Base-by-base conservation (phyloP, 2,113 vertebrate species). In the Zosterops lateralis region DNA sequence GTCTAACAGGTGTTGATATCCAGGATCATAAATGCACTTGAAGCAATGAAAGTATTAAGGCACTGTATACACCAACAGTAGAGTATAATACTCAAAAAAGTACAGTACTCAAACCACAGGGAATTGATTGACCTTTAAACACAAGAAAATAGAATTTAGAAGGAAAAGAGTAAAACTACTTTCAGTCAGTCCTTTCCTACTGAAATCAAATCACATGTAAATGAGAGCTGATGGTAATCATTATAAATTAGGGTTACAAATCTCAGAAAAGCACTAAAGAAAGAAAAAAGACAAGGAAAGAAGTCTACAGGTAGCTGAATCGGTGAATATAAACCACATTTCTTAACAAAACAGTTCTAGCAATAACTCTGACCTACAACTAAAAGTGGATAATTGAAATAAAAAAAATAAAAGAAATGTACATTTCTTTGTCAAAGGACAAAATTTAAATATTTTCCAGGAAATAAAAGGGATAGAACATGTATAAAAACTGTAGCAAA, bases 101-200 rank as follows among this genome's bases (percentile, higher is more conserved):
- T 36, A 29, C 1, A 62, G 29, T 26, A 72, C 48, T 75, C 31
- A 82, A 82, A 64, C 20, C 74, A 75, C 25, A 64, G n/a, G 40
- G 67, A 92, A 93, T 14, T 93, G 67, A 93, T 79, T 78, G 67
- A 83, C 58, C 79, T 85, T 83, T 66, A 88, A 83, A 61, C 28
- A 88, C 21, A 72, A n/a, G 11, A 82, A 92, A 82, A 91, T 6
- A 65, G 36, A 94, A 82, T 65, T 83, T 61, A 65, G 58, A 87
- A 79, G 36, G 31, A 85, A 79, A 65, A 94, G 38, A 36, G 36
- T n/a, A 72, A 88, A 85, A 88, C 58, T 45, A 9, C 67, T 83
- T 85, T 76, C 45, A 51, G 47, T 57, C 67, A 80, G 38, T 24
- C 54, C 15, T 90, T 76, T 93, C 25, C 31, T 40, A 50, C 45